A percentile compares a stretch with the other conserved stretches of the same genome.
Evolutionary conservation across 2,113 vertebrate species (phyloP).

Genomic region (Tragulus kanchil): DNA sequence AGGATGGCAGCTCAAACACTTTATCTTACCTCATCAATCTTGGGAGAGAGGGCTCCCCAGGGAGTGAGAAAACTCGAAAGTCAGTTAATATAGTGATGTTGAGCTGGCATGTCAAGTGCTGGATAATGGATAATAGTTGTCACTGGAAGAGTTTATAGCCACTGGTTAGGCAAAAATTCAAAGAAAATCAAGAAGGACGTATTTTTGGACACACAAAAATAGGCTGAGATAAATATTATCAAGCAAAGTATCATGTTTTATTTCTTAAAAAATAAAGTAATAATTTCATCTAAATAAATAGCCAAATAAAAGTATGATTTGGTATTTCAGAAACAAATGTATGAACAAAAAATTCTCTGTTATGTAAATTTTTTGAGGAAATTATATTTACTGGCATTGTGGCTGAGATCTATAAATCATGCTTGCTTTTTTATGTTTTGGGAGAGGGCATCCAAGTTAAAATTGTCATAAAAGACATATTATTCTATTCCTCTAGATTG

Average conservation of each 20-base stretch:
- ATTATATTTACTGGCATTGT: slow-evolving; percentile 48
- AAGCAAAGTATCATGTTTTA: background rate
- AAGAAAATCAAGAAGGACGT: slow-evolving; percentile 26
- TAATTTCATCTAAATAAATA: background rate
- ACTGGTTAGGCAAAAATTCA: slow-evolving; percentile 66
- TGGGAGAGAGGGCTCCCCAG: slow-evolving; percentile 65
- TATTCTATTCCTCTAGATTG: background rate
- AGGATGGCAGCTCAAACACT: slow-evolving; percentile 61
- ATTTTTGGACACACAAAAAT: slow-evolving; percentile 4
- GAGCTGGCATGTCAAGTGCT: slow-evolving; percentile 68
- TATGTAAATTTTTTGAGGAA: slow-evolving; percentile 55
- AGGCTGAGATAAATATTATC: background rate
- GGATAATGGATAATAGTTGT: slow-evolving; percentile 77
- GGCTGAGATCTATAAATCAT: slow-evolving; percentile 17
- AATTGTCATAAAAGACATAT: background rate
- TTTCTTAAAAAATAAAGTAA: slow-evolving; percentile 42
- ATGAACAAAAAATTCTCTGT: background rate
- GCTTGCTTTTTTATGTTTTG: background rate
- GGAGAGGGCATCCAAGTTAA: background rate
- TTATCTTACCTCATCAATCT: slow-evolving; percentile 68
- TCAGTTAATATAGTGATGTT: slow-evolving; percentile 75
- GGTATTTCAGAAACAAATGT: background rate
- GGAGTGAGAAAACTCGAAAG: slow-evolving; percentile 66
- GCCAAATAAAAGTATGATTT: background rate
- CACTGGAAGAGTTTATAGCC: slow-evolving; percentile 70